phyloP scores from a whole-genome alignment of 2,888 invertebrate genomes.

The Hanleya hanleyi region DNA sequence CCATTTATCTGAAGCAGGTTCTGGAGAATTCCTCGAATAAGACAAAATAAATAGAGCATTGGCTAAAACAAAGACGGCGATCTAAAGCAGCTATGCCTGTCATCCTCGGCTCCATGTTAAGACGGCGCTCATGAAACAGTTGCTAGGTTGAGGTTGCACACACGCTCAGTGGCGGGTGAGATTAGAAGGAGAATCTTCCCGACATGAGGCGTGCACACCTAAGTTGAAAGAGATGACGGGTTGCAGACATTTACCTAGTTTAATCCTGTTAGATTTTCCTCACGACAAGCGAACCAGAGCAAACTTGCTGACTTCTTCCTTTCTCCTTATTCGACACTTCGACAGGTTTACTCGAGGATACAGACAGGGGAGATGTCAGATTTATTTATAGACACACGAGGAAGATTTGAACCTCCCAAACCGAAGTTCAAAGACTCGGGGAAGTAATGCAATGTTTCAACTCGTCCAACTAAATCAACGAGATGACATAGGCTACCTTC shows the following conservation, averaged over 20 bases:
- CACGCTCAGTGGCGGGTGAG: not conserved
- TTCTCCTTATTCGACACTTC: too few species aligned
- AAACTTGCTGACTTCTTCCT: too few species aligned
- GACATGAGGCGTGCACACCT: not conserved
- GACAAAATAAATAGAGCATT: constrained; percentile 3
- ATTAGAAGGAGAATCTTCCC: not conserved
- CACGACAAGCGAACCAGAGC: too few species aligned
- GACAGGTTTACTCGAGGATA: too few species aligned
- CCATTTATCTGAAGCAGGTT: not conserved
- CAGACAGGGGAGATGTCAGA: too few species aligned
- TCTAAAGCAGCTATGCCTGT: not conserved
- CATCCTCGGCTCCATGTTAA: not conserved
- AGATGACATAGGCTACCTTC: too few species aligned
- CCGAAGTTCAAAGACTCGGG: too few species aligned
- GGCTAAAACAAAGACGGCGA: not conserved
- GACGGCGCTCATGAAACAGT: constrained; percentile 3
- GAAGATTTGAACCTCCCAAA: too few species aligned
- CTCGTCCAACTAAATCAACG: too few species aligned
- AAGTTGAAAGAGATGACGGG: not conserved
- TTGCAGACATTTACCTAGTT: not conserved
- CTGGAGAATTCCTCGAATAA: not conserved
- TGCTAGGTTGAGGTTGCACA: not conserved
- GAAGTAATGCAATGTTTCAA: too few species aligned
- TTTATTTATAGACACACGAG: too few species aligned
- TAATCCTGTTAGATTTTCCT: not conserved